phyloP scores from a whole-genome alignment of 2,888 invertebrate species.

The Dicyrtoma fusca region DNA sequence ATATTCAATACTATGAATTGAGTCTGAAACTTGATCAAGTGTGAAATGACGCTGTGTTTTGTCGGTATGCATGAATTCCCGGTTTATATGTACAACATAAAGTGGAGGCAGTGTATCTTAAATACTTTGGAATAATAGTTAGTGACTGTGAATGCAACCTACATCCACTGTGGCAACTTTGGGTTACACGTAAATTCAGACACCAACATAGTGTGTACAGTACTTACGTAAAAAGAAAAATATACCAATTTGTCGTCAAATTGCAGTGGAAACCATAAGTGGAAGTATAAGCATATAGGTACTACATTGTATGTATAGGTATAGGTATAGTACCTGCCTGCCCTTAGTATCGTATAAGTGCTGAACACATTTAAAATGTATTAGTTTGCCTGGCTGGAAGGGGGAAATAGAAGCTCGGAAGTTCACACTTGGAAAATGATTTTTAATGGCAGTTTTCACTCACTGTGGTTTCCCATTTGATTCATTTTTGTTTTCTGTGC shows the following conservation, averaged over 20 bases:
- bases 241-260: background rate
- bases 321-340: too few relatives aligned
- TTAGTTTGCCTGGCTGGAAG: constrained; percentile 15
- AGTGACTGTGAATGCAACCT: background rate
- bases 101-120: background rate
- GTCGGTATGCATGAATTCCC: constrained; percentile 20
- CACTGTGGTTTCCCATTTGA: constrained; percentile 43
- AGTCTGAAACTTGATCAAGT: constrained; percentile 22
- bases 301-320: too few relatives aligned
- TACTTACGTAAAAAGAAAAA: background rate
- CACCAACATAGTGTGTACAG: background rate
- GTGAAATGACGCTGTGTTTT: constrained; percentile 19
- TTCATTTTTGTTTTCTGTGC: constrained; percentile 48
- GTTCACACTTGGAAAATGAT: constrained; percentile 54
- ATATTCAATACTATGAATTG: background rate
- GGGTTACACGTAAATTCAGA: too few relatives aligned
- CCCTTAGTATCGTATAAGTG: too few relatives aligned
- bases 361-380: constrained; percentile 20
- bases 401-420: constrained; percentile 37
- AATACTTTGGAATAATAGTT: constrained; percentile 16
- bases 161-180: too few relatives aligned
- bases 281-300: too few relatives aligned
- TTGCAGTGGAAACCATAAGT: too few relatives aligned
- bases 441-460: constrained; percentile 54
- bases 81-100: constrained; percentile 14